These are phyloP conservation scores for Gerris lacustris DNA, from an alignment of 2,888 invertebrate genomes.

Conservation along the genomic window DNA sequence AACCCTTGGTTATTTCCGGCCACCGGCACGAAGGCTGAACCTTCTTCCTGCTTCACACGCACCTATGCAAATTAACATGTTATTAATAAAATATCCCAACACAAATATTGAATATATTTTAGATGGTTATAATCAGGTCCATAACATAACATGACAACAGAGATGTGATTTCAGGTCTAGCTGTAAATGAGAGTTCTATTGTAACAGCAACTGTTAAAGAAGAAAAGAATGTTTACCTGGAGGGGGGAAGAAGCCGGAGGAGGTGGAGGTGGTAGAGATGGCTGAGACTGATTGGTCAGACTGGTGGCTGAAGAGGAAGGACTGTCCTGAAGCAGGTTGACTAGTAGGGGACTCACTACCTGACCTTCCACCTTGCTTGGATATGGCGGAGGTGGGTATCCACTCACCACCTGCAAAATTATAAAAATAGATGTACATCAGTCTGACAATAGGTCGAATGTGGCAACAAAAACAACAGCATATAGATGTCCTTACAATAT, in stretches of 20 bases:
- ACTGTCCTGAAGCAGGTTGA: conserved; percentile 85
- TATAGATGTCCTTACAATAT: no score
- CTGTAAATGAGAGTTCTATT: no score
- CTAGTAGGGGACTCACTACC: conserved; percentile 72
- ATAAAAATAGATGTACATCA: background rate
- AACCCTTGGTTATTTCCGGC: background rate
- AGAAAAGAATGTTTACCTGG: background rate
- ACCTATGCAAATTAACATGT: background rate
- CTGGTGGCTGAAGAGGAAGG: conserved; percentile 19
- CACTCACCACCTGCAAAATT: conserved; percentile 2
- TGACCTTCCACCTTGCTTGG: conserved; percentile 41
- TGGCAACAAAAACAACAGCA: no score
- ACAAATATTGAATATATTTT: no score
- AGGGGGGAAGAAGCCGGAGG: background rate
- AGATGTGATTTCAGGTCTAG: no score
- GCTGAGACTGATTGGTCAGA: conserved; percentile 24
- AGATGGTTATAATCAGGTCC: no score
- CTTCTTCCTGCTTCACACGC: conserved; percentile 1
- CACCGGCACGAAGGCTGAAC: background rate
- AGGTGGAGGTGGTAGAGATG: conserved; percentile 26
- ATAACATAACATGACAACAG: no score
- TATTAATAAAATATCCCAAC: background rate
- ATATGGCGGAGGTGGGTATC: conserved; percentile 30
- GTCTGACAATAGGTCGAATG: no score
- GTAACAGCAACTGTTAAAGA: no score